A percentile compares a stretch with the other conserved stretches of the same genome.
These are phyloP conservation scores for Platalea minor DNA, from an alignment of 2,797 vertebrate species.

Conservation along the genomic window DNA sequence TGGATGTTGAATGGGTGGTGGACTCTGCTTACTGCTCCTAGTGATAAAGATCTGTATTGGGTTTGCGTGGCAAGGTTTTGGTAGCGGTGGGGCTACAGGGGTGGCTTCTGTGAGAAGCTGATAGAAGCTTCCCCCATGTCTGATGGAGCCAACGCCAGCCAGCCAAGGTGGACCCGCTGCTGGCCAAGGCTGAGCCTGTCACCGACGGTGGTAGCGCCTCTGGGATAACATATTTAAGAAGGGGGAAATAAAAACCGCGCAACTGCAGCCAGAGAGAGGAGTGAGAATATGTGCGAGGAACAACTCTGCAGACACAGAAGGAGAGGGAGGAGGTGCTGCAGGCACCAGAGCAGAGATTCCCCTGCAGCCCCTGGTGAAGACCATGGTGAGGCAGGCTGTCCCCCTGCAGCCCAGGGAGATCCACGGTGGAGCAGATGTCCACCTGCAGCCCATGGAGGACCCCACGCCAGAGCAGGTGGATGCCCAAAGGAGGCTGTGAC, in stretches of 20 bases:
- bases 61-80: background rate
- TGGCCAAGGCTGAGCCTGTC: background rate
- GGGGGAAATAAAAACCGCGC: background rate
- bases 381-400: background rate
- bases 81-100: background rate
- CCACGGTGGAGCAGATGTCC: background rate
- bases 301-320: background rate
- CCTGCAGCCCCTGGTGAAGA: background rate
- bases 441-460: background rate
- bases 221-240: background rate
- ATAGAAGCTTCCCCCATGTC: background rate
- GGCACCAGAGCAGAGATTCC: background rate
- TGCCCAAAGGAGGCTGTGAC: background rate
- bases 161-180: fast-evolving
- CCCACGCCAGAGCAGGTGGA: background rate
- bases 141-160: background rate
- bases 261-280: background rate
- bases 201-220: background rate
- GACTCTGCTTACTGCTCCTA: background rate
- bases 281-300: background rate
- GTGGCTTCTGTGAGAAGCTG: background rate
- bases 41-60: background rate
- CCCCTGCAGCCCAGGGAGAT: background rate
- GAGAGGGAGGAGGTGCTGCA: background rate
- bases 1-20: background rate